Evolutionary conservation across 2,888 invertebrate genomes (phyloP), one percentile per base, ranked within the genome.

Genomic region (Papilio protenor): DNA sequence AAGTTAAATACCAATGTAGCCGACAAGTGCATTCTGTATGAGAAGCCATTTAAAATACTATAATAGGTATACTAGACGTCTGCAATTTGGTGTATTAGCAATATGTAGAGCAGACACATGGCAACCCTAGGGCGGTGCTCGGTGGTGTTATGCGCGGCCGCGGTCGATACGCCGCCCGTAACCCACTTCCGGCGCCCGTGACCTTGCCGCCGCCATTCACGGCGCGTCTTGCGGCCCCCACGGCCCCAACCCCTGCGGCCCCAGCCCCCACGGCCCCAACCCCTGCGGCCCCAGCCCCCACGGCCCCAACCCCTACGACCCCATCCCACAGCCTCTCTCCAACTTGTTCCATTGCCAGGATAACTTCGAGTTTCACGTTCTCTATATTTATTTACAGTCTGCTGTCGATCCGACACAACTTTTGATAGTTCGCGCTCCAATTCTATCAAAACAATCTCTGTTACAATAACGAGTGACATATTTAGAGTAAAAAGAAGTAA

Each of bases 131-230:
- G 81, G 75, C 76, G 76, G 80, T 77, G 79, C 75, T 80, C 82
- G 77, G 81, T 79, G 81, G 78, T 76, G 78, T 75, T 64, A 75
- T 79, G 79, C 83, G 79, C 79, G 83, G 81, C 80, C 79, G 86
- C 90, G 93, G 92, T 93, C 92, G 92, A 92, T 92, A 92, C 89
- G 91, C 90, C 94, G 92, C 93, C 93, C 93, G 94, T 94, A 94
- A 93, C 94, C 94, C 93, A 94, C 92, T 93, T 94, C 94, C 93
- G 91, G 88, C 92, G 94, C 92, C 94, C 94, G 86, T 94, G 94
- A 94, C 94, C 94, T 94, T 94, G 94, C 89, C 87, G 86, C 89
- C 92, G 91, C 94, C 94, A 94, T 94, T 94, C 94, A 94, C 92
- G 89, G 88, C 88, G 88, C 88, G 89, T 91, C 92, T 91, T 91